Percentiles rank a stretch among this genome's conserved stretches.
Conservation (phyloP, 2,113 vertebrate species). For the Takifugu bimaculatus region DNA sequence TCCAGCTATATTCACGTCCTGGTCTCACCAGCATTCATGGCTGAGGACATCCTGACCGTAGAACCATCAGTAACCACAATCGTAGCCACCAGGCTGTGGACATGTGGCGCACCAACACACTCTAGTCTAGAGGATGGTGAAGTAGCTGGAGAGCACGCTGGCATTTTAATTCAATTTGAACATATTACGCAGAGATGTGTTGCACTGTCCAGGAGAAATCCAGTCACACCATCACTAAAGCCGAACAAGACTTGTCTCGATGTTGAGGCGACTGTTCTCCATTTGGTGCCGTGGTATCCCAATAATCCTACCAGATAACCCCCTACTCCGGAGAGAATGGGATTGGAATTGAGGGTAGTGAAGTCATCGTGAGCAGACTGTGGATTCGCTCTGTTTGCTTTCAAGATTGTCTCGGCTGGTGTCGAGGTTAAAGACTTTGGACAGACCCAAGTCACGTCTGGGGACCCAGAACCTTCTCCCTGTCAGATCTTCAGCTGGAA, state of each 20-base stretch:
- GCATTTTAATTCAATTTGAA: too few relatives aligned
- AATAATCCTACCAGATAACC: slow-evolving; percentile 48
- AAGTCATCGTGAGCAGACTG: slow-evolving; percentile 21
- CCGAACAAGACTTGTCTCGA: background rate
- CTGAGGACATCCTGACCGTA: background rate
- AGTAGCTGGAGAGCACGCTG: too few relatives aligned
- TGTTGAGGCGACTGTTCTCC: slow-evolving; percentile 24
- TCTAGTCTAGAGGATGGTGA: too few relatives aligned
- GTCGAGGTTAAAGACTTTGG: background rate
- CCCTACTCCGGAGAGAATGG: slow-evolving; percentile 15
- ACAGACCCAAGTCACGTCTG: background rate
- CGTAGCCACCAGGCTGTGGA: too few relatives aligned
- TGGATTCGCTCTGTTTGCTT: slow-evolving; percentile 14
- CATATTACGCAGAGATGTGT: too few relatives aligned
- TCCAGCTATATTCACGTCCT: background rate
- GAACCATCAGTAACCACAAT: slow-evolving; percentile 5
- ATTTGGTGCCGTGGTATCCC: slow-evolving; percentile 24
- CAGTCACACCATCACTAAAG: background rate
- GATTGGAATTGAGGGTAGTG: slow-evolving; percentile 40
- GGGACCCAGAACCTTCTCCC: background rate
- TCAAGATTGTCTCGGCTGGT: slow-evolving; percentile 6
- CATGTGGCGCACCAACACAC: too few relatives aligned
- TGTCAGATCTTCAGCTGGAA: background rate
- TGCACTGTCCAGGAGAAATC: too few relatives aligned
- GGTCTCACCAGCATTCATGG: background rate